Evolutionary conservation across 1,140 invertebrate species (phyloP), one percentile per base, ranked within the genome.

Genomic region (Druon quercuslanigerum): DNA sequence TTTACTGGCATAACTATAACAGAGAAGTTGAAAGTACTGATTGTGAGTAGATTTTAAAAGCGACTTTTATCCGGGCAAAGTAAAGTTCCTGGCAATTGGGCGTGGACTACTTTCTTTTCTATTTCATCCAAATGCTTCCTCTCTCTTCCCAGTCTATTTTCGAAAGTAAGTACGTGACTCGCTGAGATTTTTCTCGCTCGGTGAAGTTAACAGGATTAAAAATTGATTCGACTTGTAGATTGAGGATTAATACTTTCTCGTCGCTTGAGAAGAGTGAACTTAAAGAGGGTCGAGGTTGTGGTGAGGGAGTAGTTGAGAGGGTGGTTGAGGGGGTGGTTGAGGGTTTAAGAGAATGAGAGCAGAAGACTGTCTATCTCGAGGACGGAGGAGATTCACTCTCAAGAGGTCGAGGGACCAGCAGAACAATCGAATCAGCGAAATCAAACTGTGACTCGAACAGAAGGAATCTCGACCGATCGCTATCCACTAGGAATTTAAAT

Each of bases 181-280:
- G 8, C n/a, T 16, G 25, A 66, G 25, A 13, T 46, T 66, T 46
- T n/a, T 40, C 60, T 66, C 57, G 13, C 57, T 25, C 33, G 60
- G 25, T 40, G 1, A 66, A 33, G 13, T 66, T 66, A 66, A 66
- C 25, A 40, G 20, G 60, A 66, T 66, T 66, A 66, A 40, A 40
- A 66, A 66, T 66, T 40, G 60, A 66, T 66, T 66, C 60, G 25
- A 66, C 33, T 66, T 66, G 20, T 66, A 66, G 60, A 66, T 66
- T 66, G 60, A 40, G 60, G 14, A 66, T 66, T 66, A 66, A 66
- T 66, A 66, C 60, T 66, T 66, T 66, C 25, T 16, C 16, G 12
- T 66, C 60, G 14, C 25, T n/a, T 5, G 25, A 66, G 60, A 46
- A 66, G 33, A 66, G 60, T 66, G 7, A 66, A 66, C 60, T 40